Evolutionary conservation across 2,797 vertebrate species (phyloP).

Genomic region (Spatula versicolor): DNA sequence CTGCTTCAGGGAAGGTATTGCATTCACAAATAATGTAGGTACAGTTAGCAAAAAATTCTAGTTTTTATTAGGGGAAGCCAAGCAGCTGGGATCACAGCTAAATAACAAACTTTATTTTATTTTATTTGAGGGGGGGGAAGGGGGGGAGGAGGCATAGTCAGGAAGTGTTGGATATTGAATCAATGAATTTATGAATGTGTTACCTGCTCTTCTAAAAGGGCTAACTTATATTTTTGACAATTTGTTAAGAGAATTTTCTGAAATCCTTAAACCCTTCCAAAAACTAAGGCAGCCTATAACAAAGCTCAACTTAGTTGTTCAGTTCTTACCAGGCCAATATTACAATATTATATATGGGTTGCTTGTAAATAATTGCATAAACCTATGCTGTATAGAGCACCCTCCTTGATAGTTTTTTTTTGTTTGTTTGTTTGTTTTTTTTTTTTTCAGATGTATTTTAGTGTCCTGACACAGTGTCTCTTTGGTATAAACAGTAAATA

Average conservation of each 20-base stretch:
- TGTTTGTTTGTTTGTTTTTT: no score
- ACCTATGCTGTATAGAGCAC: background rate
- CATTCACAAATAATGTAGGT: background rate
- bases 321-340: background rate
- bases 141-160: background rate
- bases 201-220: background rate
- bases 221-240: background rate
- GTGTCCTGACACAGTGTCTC: background rate
- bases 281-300: background rate
- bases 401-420: background rate
- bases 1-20: background rate
- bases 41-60: background rate
- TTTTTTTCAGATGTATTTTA: background rate
- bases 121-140: background rate
- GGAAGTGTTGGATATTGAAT: background rate
- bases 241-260: background rate
- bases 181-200: background rate
- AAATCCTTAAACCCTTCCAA: background rate
- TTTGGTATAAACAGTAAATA: background rate
- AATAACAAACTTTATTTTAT: background rate
- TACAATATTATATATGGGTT: background rate
- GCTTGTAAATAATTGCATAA: background rate
- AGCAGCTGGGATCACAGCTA: background rate
- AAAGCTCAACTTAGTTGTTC: background rate
- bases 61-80: background rate